Evolutionary conservation across 2,113 vertebrate genomes (phyloP).

Genomic region (Aythya baeri): DNA sequence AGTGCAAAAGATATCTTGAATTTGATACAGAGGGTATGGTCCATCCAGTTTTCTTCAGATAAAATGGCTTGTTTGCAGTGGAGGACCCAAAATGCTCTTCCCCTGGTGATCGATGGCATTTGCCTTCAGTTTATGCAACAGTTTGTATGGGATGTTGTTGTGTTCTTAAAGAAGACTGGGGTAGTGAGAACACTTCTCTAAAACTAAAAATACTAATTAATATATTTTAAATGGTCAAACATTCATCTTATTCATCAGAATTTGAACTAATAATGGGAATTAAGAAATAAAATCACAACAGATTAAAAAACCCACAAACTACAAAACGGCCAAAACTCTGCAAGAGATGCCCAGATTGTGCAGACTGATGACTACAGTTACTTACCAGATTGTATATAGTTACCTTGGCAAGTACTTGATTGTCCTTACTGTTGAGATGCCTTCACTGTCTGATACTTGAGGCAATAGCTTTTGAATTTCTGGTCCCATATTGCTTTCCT

Average conservation of each 20-base stretch:
- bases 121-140: constrained; percentile 17
- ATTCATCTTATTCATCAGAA: background rate
- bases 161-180: background rate
- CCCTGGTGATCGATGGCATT: constrained; percentile 44
- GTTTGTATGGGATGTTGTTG: background rate
- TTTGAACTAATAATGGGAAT: background rate
- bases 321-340: background rate
- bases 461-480: background rate
- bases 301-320: background rate
- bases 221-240: background rate
- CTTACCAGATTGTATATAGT: background rate
- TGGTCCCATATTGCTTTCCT: background rate
- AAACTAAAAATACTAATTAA: background rate
- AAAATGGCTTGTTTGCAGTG: constrained; percentile 54
- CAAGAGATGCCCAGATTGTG: background rate
- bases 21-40: constrained; percentile 68
- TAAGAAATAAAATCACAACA: background rate
- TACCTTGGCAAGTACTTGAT: background rate
- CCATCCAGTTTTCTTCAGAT: constrained; percentile 68
- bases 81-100: constrained; percentile 67
- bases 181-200: background rate
- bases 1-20: constrained; percentile 71
- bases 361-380: background rate
- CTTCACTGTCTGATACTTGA: background rate
- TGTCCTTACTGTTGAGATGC: background rate